Evolutionary conservation across 92 coral and sea anemone species (phyloP).

Genomic region (Actinernus sp.): DNA sequence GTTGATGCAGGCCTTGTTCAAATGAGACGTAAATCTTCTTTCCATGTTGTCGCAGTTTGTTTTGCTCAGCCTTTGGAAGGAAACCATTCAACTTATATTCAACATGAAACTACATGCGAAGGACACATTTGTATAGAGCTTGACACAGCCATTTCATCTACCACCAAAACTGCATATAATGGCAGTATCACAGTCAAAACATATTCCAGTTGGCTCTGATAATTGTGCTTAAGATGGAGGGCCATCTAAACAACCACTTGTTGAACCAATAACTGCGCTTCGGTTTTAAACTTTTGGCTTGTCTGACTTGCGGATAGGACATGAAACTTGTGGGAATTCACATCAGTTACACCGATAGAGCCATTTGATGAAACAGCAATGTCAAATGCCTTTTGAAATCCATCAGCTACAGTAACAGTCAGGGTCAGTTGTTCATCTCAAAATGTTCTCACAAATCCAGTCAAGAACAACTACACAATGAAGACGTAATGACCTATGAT

Average conservation of each 20-base stretch:
- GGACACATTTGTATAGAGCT: slow-evolving; percentile 34
- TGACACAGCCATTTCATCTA: slow-evolving; percentile 45
- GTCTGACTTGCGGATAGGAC: too few species aligned
- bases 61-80: slow-evolving; percentile 64
- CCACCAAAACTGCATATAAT: slow-evolving; percentile 61
- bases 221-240: slow-evolving; percentile 34
- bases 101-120: slow-evolving; percentile 57
- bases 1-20: slow-evolving; percentile 23
- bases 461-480: too few species aligned
- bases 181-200: slow-evolving; percentile 45
- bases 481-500: too few species aligned
- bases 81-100: slow-evolving; percentile 39
- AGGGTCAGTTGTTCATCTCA: too few species aligned
- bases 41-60: slow-evolving; percentile 6
- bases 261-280: slow-evolving; percentile 10
- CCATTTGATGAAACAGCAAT: not conserved
- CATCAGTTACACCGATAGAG: not conserved
- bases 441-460: too few species aligned
- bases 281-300: not conserved
- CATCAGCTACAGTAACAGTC: too few species aligned
- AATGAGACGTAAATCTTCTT: slow-evolving; percentile 22
- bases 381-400: not conserved
- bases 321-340: not conserved
- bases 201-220: slow-evolving; percentile 47
- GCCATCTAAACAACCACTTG: slow-evolving; percentile 58